These are phyloP conservation scores for Pelochelys cantorii DNA, from an alignment of 2,797 vertebrate species.

Conservation along the genomic window DNA sequence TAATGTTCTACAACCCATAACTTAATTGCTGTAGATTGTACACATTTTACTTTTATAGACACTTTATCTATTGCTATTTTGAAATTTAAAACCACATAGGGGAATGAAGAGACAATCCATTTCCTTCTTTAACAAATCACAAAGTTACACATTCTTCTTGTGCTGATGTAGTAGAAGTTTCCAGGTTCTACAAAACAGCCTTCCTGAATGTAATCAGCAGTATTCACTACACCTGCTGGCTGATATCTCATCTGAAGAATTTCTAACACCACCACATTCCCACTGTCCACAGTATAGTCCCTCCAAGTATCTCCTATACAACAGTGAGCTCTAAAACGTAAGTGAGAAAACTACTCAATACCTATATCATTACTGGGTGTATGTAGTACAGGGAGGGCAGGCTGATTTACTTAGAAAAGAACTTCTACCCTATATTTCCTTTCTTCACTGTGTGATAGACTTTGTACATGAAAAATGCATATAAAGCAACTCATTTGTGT, in stretches of 20 bases:
- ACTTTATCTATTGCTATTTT: neutral
- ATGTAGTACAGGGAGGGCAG: neutral
- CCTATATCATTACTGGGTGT: neutral
- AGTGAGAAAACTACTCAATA: neutral
- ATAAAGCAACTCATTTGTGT: neutral
- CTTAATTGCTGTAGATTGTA: neutral
- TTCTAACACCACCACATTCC: neutral
- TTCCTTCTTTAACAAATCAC: fast-evolving
- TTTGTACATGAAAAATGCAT: neutral
- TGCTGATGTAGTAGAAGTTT: neutral
- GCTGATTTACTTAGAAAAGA: neutral
- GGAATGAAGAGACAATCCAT: neutral
- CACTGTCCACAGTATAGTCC: neutral
- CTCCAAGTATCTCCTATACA: neutral
- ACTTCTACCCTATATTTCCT: too few relatives aligned
- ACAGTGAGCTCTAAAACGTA: neutral
- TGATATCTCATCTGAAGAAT: neutral
- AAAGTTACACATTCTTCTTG: neutral
- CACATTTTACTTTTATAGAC: neutral
- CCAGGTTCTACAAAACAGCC: neutral
- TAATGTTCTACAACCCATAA: neutral
- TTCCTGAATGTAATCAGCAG: neutral
- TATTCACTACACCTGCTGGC: neutral
- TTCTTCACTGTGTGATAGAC: neutral
- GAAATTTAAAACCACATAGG: fast-evolving